Base-by-base conservation (phyloP, 1,140 invertebrate genomes). In the Cydia fagiglandana region DNA sequence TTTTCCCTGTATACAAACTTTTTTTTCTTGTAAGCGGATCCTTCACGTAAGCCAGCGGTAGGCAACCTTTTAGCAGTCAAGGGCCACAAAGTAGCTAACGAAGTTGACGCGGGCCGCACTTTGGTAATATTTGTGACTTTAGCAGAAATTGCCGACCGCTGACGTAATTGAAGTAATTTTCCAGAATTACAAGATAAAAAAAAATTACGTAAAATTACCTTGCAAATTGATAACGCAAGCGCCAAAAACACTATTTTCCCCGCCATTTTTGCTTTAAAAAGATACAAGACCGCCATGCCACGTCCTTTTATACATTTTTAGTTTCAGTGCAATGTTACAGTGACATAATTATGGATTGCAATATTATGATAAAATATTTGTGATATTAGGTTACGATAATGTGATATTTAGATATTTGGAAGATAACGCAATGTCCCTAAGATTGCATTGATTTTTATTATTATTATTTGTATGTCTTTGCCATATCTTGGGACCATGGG, bases 321-420 rank as follows among this genome's bases (percentile, higher is more conserved):
- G 12, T 17, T 53, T 53, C 15, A 41, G 30, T 70, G n/a, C 24
- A 70, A 70, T n/a, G 30, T 70, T 10, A 38, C 34, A 45, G 34
- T 70, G 66, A 70, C 66, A 70, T 70, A 70, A 70, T 70, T 70
- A 38, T 17, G 7, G n/a, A 38, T 70, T 70, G 38, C 66, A 38
- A 70, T 45, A 70, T 70, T 70, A 9, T 17, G 66, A 70, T 70
- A 70, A 70, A 17, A 70, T 70, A 70, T 70, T 70, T 70, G 66
- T 70, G 66, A 70, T 70, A 70, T 70, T 70, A 38, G 64, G 34
- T 70, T 38, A 70, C 38, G 34, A 38, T 38, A 17, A n/a, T 13
- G 4, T 47, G 15, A 15, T 56, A 56, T 61, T 61, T 10, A 61
- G 56, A 61, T 61, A 61, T 20, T 61, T 24, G 20, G 10, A 61